Base-by-base conservation (phyloP, 2,888 invertebrate species). In the Spilosoma lubricipeda region DNA sequence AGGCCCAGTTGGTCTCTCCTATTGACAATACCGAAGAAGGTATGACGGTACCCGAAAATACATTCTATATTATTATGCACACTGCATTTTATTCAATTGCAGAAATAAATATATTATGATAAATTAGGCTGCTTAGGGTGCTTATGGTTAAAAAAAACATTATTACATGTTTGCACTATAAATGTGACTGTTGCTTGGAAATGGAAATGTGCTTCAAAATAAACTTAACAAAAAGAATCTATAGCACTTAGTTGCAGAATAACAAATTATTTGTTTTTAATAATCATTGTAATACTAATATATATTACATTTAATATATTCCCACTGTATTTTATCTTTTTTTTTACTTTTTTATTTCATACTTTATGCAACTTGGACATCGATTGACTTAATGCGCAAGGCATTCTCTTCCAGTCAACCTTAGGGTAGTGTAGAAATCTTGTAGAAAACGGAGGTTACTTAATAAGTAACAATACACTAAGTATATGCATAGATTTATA, bases 1-100 rank as follows among this genome's bases (percentile, higher is more conserved):
- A 90, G 79, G 81, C 84, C 86, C 90, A 90, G 87, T 88, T 85
- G 76, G 90, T 94, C 80, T 90, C 90, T 80, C 93, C 93, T 73
- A 84, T 92, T 86, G 88, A 89, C 76, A 87, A 77, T 89, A 81
- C 85, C 70, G 77, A 85, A 59, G 80, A 90, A 94, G 94, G 93
- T 93, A 94, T 88, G 86, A 85, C 82, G 69, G 70, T 39, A 72
- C 66, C 63, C 11, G 15, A 70, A 73, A 64, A 65, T 71, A 76
- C 42, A 66, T 71, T 74, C 45, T 80, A 75, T 71, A 52, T 77
- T 81, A 74, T 79, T 59, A 67, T 69, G 74, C 86, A 89, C 89
- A 86, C 85, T 86, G 77, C 81, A 67, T 56, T 23, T 67, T 42
- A 45, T 67, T 27, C 27, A 23, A 39, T 42, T 33, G 23, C 30